Evolutionary conservation across 1,140 invertebrate genomes (phyloP).

Genomic region (Hypothenemus hampei): DNA sequence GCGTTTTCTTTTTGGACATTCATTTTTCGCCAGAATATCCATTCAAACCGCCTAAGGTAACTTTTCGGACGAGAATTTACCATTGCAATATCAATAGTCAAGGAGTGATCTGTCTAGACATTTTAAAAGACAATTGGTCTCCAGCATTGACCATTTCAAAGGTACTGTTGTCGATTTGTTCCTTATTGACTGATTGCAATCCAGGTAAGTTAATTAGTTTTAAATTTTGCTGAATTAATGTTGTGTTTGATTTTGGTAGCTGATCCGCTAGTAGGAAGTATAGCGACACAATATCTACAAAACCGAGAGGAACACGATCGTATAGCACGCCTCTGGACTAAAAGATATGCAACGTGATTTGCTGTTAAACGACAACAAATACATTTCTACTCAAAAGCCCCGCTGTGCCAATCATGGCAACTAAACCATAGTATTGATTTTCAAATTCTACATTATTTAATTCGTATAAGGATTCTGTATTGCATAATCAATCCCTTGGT

Average conservation of each 20-base stretch:
- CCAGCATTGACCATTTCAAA: constrained; percentile 93
- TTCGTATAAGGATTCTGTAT: constrained; percentile 10
- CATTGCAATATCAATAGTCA: constrained; percentile 97
- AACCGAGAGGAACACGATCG: constrained; percentile 97
- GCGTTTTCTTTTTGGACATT: constrained; percentile 93
- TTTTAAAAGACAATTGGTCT: constrained; percentile 95
- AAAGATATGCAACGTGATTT: constrained; percentile 91
- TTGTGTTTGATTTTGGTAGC: constrained; percentile 49
- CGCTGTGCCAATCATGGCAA: constrained; percentile 38
- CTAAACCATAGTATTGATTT: too few species aligned
- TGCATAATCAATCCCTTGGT: too few species aligned
- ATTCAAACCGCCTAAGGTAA: constrained; percentile 96
- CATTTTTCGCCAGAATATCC: constrained; percentile 95
- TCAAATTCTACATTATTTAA: constrained; percentile 9
- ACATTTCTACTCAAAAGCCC: constrained; percentile 31
- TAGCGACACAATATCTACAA: constrained; percentile 96
- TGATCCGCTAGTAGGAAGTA: constrained; percentile 95
- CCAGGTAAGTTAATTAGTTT: constrained; percentile 62
- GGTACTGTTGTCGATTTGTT: constrained; percentile 91
- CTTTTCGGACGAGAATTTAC: constrained; percentile 93
- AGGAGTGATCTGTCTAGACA: constrained; percentile 93
- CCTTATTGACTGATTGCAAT: constrained; percentile 92
- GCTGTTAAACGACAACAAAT: constrained; percentile 1
- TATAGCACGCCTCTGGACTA: constrained; percentile 96
- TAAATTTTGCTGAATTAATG: background rate